phyloP scores from a whole-genome alignment of 2,113 vertebrate species.

The Pelecanus crispus region DNA sequence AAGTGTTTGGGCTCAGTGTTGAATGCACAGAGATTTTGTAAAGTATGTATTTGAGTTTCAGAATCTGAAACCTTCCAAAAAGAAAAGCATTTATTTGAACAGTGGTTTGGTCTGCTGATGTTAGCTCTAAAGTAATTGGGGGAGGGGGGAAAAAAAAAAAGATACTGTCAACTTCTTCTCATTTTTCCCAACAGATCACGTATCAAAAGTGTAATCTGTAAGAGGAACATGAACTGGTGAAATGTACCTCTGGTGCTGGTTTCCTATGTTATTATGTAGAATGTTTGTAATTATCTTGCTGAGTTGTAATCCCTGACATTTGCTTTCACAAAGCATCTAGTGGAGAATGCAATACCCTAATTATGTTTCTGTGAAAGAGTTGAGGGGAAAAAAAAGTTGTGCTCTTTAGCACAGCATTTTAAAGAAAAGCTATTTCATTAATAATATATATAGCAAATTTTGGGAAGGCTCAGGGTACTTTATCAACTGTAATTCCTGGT shows the following conservation, averaged over 20 bases:
- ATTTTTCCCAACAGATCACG: neutral
- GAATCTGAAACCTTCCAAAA: neutral
- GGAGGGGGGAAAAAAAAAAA: neutral
- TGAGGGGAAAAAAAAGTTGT: neutral
- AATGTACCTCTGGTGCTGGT: neutral
- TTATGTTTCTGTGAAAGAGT: constrained; percentile 11
- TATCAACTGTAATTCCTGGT: neutral
- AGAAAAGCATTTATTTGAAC: neutral
- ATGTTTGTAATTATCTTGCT: constrained; percentile 32
- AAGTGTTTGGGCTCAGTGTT: neutral
- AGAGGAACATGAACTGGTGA: neutral
- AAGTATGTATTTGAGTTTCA: neutral
- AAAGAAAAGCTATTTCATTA: neutral
- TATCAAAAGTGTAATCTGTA: constrained; percentile 17
- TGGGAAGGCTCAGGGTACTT: neutral
- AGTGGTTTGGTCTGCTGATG: neutral
- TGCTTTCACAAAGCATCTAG: constrained; percentile 6
- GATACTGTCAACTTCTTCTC: neutral
- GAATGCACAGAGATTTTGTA: neutral
- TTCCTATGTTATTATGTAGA: constrained; percentile 6
- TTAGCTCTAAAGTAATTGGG: neutral
- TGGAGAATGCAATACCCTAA: constrained; percentile 31
- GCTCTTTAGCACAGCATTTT: neutral
- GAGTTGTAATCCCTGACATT: constrained; percentile 30
- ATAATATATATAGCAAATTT: neutral